A percentile compares a stretch with the other conserved stretches of the same genome.
phyloP scores from a whole-genome alignment of 2,113 vertebrate species.

The Gymnobelideus leadbeateri region DNA sequence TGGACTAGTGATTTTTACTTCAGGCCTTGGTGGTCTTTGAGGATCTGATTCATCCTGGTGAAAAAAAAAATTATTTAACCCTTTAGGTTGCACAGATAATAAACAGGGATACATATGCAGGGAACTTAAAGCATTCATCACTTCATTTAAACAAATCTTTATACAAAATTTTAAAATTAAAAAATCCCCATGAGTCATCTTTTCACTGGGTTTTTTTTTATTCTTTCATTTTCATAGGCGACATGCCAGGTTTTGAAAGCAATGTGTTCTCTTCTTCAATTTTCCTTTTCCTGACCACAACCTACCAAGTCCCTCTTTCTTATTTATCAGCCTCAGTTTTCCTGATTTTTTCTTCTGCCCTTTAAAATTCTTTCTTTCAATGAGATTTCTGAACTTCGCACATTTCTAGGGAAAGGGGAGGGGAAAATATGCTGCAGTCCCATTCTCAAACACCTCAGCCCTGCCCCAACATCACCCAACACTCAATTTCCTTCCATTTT shows the following conservation, averaged over 20 bases:
- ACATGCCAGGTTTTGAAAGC: background rate
- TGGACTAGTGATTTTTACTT: conserved; percentile 85
- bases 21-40: conserved; percentile 79
- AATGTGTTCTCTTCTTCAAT: background rate
- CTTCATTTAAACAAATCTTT: conserved; percentile 3
- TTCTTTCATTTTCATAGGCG: background rate
- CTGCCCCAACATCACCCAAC: background rate
- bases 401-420: conserved; percentile 24
- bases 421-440: background rate
- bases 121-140: background rate
- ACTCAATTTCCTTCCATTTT: background rate
- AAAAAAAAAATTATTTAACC: conserved; percentile 53
- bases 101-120: background rate
- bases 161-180: conserved; percentile 9
- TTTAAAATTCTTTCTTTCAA: conserved; percentile 25
- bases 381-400: conserved; percentile 1
- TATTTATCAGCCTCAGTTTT: background rate
- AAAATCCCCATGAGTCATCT: background rate
- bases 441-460: background rate
- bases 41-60: conserved; percentile 74
- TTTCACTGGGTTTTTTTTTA: background rate
- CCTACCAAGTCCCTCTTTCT: background rate
- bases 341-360: background rate
- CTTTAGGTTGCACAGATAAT: background rate
- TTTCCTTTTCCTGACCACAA: background rate